These are phyloP conservation scores for Lethrus apterus DNA, from an alignment of 1,140 invertebrate species.

Conservation along the genomic window DNA sequence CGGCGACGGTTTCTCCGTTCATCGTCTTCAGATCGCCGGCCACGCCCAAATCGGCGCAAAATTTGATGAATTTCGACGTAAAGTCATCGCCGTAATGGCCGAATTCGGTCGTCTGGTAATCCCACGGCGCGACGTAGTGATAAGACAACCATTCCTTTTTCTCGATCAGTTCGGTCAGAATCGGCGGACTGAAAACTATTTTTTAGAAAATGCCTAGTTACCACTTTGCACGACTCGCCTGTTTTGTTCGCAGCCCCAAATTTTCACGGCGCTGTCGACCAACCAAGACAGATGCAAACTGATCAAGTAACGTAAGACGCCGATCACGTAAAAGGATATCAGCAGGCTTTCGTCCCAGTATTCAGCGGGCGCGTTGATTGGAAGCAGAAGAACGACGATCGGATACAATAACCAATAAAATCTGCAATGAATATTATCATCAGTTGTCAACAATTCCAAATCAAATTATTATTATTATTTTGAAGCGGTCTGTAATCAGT, in stretches of 20 bases:
- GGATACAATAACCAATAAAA: conserved; percentile 63
- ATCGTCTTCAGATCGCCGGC: conserved; percentile 56
- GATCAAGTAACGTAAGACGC: conserved; percentile 56
- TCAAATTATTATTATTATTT: background rate
- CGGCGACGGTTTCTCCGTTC: conserved; percentile 50
- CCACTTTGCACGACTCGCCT: background rate
- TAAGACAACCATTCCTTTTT: conserved; percentile 71
- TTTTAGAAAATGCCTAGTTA: background rate
- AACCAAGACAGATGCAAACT: conserved; percentile 56
- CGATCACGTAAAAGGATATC: conserved; percentile 54
- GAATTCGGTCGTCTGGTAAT: conserved; percentile 70
- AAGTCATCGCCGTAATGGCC: conserved; percentile 62
- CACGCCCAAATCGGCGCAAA: conserved; percentile 56
- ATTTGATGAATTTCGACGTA: conserved; percentile 56
- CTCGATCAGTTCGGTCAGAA: conserved; percentile 59
- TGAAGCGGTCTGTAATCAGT: background rate
- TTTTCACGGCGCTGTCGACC: conserved; percentile 58
- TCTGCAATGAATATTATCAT: conserved; percentile 44
- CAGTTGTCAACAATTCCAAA: too few species aligned
- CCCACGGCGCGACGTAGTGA: conserved; percentile 67
- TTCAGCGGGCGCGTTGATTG: conserved; percentile 63
- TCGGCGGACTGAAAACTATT: background rate
- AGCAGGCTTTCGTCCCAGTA: conserved; percentile 63
- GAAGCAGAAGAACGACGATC: conserved; percentile 58
- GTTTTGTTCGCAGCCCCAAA: conserved; percentile 54